These are phyloP conservation scores for Anniella stebbinsi DNA, from an alignment of 2,797 vertebrate genomes.

Conservation along the genomic window DNA sequence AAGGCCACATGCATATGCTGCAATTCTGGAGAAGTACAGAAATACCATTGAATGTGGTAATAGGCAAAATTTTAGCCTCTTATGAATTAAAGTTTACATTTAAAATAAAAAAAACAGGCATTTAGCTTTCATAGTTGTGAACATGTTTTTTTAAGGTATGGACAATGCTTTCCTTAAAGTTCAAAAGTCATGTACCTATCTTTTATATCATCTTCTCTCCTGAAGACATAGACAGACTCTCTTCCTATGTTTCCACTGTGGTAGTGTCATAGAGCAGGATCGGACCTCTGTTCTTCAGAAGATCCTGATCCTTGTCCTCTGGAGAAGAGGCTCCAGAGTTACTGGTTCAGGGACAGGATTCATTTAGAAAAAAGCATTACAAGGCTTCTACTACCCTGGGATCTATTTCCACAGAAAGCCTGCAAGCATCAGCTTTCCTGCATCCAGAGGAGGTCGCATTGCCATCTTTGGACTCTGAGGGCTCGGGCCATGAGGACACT, in stretches of 20 bases:
- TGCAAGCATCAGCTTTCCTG: no score
- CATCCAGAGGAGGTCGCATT: no score
- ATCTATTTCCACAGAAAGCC: no score
- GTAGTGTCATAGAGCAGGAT: no score
- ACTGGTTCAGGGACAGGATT: no score
- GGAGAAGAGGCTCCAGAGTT: no score
- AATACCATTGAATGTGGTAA: not conserved
- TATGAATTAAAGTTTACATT: not conserved
- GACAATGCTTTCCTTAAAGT: not conserved
- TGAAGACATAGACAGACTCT: not conserved
- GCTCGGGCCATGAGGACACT: no score
- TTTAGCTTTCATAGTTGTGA: not conserved
- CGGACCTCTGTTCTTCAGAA: no score
- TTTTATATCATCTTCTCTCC: not conserved
- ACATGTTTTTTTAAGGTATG: not conserved
- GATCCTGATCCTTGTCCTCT: no score
- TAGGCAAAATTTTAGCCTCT: not conserved
- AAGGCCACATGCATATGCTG: not conserved
- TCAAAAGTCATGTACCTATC: not conserved
- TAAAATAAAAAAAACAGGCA: slow-evolving; percentile 21
- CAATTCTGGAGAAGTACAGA: not conserved
- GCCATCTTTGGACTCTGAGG: no score
- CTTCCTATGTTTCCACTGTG: not conserved
- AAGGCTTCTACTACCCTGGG: no score
- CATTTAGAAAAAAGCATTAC: no score